These are phyloP conservation scores for Ceryle rudis DNA, from an alignment of 2,797 vertebrate species.

Conservation along the genomic window DNA sequence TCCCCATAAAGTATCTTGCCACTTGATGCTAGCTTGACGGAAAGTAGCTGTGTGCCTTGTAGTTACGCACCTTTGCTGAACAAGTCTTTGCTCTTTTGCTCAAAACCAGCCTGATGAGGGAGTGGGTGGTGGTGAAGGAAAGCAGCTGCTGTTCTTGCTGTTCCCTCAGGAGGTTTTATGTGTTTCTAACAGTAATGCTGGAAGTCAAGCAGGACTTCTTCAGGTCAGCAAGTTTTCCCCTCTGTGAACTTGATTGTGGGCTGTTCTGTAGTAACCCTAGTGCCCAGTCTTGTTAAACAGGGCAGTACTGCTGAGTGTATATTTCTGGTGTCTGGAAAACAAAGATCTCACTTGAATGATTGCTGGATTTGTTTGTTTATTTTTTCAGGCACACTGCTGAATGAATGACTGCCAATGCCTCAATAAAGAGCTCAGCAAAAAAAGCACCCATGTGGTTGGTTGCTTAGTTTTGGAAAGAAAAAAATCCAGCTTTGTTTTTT, in stretches of 20 bases:
- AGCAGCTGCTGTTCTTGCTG: background rate
- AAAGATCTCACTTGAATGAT: background rate
- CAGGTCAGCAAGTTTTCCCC: background rate
- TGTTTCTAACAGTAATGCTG: background rate
- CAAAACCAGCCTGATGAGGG: background rate
- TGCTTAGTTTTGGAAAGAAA: conserved; percentile 39
- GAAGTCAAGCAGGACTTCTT: background rate
- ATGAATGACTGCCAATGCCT: conserved; percentile 45
- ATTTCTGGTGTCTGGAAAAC: background rate
- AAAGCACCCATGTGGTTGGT: conserved; percentile 12
- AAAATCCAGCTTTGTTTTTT: background rate
- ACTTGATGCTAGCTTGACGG: background rate
- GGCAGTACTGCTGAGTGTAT: background rate
- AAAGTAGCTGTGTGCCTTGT: background rate
- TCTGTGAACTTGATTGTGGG: background rate
- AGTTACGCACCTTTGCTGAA: background rate
- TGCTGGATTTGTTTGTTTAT: conserved; percentile 47
- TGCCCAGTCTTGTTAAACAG: background rate
- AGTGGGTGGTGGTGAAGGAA: background rate
- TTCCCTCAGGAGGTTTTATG: background rate
- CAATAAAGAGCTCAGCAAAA: conserved; percentile 39
- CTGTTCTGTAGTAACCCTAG: background rate
- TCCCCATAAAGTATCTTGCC: background rate
- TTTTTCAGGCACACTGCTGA: conserved; percentile 36
- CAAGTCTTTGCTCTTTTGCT: background rate